These are phyloP conservation scores for Phyllopteryx taeniolatus DNA, from an alignment of 2,113 vertebrate genomes.

Conservation along the genomic window DNA sequence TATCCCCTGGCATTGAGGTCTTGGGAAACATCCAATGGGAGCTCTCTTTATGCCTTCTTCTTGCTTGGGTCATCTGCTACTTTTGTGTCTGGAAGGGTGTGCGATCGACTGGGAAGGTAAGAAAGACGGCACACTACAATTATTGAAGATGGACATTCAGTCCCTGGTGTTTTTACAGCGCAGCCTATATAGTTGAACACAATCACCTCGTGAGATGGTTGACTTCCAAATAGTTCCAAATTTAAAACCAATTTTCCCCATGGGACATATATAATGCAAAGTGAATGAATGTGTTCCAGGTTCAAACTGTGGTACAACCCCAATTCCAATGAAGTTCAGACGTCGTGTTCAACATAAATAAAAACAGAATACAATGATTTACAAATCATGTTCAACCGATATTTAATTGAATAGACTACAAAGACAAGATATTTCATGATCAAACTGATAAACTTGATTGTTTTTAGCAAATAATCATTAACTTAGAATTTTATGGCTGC, in stretches of 20 bases:
- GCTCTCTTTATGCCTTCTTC: conserved; percentile 71
- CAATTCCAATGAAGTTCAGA: too few relatives aligned
- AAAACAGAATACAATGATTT: too few relatives aligned
- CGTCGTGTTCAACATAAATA: too few relatives aligned
- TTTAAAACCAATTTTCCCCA: not conserved
- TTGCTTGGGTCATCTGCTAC: conserved; percentile 77
- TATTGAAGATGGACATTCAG: not conserved
- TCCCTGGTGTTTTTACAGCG: not conserved
- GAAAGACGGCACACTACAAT: too few relatives aligned
- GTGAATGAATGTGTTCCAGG: too few relatives aligned
- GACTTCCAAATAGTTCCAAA: not conserved
- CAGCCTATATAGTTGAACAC: not conserved
- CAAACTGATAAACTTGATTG: too few relatives aligned
- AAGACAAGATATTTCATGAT: too few relatives aligned
- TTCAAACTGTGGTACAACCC: too few relatives aligned
- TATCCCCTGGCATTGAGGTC: conserved; percentile 79
- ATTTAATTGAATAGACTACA: too few relatives aligned
- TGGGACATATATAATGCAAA: not conserved
- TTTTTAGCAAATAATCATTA: too few relatives aligned
- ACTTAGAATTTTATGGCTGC: too few relatives aligned
- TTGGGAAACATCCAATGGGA: conserved; percentile 76
- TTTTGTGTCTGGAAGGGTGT: conserved; percentile 81
- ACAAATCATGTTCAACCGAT: too few relatives aligned
- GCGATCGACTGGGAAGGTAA: conserved; percentile 77
- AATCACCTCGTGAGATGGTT: not conserved